Base-by-base conservation (phyloP, 1,140 invertebrate species). In the Brachystomella parvula region DNA sequence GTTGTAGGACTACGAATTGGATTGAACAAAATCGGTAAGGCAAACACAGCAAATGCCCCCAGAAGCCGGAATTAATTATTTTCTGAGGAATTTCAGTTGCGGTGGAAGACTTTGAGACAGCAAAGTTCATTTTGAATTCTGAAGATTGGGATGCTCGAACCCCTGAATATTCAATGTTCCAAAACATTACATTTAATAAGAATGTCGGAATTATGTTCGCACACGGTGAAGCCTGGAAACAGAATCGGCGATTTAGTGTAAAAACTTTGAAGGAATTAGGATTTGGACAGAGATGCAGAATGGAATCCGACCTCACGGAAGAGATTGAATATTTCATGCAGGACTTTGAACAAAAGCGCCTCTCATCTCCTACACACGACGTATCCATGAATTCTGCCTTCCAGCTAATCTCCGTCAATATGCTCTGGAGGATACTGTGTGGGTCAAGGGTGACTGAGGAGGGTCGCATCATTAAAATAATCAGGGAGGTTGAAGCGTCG, bases 261-360 rank as follows among this genome's bases (percentile, higher is more conserved):
- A 39, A 47, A 47, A 44, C 61, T 15, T n/a, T 62, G 21, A 3
- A 21, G 24, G 61, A 62, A 39, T 62, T 62, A 29, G 61, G 61
- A 1, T 62, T 62, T 29, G 61, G 61, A 44, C 21, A 39, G 17
- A 39, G 17, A 17, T 2, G 26, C n/a, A 44, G 26, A 24, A 62
- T 62, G 61, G 32, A 62, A 21, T 39, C 61, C 3, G 24, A 12
- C 12, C 30, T 62, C 24, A 19, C 39, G 24, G 33, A 35, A 2
- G 61, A 62, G 31, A 24, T 44, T 17, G 33, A 44, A 21, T 9
- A 62, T 1, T 62, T 62, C 9, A 12, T 44, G 1, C 1, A 39
- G 26, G 21, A 44, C 1, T 15, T 61, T 12, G 28, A 61, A 1
- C 6, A 1, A 21, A 21, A 47, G 15, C 29, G 19, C 1, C 19